A percentile compares a stretch with the other conserved stretches of the same genome.
Evolutionary conservation across 1,140 invertebrate genomes (phyloP).

Genomic region (Euschistus heros): DNA sequence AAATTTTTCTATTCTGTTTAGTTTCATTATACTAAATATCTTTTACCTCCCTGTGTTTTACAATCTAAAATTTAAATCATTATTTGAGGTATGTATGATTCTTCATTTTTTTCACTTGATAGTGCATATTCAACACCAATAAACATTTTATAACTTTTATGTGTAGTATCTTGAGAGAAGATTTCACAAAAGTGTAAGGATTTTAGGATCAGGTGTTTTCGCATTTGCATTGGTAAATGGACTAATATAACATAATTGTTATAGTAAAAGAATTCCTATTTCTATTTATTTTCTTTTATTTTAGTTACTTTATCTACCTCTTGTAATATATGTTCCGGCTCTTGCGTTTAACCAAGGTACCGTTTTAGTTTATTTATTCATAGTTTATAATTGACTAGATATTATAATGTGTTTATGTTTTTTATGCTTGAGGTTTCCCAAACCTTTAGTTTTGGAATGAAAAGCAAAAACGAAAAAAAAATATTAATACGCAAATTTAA

Average conservation of each 20-base stretch:
- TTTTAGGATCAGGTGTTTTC: not conserved
- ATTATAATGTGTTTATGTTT: too few species aligned
- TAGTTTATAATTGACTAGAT: not conserved
- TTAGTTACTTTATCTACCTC: conserved; percentile 32
- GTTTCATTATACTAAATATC: not conserved
- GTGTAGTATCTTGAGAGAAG: conserved; percentile 13
- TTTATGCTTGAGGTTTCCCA: too few species aligned
- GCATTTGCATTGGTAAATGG: not conserved
- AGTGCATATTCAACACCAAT: too few species aligned
- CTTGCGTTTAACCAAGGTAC: conserved; percentile 33
- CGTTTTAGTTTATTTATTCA: not conserved
- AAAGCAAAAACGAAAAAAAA: too few species aligned
- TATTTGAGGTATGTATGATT: conserved; percentile 19
- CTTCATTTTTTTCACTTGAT: not conserved
- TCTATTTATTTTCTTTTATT: conserved; percentile 10
- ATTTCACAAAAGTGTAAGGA: not conserved
- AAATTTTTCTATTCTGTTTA: not conserved
- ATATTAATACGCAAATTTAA: too few species aligned
- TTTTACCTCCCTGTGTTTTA: conserved; percentile 10
- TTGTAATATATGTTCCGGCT: conserved; percentile 36
- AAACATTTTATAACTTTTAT: not conserved
- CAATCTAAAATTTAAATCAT: conserved; percentile 11
- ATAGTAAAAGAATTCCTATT: too few species aligned
- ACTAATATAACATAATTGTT: not conserved
- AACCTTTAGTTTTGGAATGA: too few species aligned